phyloP scores from a whole-genome alignment of 2,888 invertebrate genomes.

The Penaeus monodon region DNA sequence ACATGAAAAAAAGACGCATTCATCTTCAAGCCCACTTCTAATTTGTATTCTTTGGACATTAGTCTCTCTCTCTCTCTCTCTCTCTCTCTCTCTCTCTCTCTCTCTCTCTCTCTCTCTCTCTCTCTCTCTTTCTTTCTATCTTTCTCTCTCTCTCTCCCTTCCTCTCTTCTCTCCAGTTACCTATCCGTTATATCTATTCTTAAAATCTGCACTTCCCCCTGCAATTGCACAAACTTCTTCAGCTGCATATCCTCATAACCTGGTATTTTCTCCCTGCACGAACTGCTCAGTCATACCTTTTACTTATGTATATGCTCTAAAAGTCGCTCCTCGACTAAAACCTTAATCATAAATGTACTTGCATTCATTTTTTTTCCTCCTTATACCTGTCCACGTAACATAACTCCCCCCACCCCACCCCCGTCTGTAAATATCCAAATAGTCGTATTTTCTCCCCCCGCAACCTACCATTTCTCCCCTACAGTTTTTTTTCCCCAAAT shows the following conservation, averaged over 20 bases:
- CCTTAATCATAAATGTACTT: no score
- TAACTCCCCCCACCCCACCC: no score
- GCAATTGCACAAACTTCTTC: no score
- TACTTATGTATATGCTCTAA: no score
- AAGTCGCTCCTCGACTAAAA: no score
- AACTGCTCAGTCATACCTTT: no score
- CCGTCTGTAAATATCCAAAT: no score
- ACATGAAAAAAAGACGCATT: background rate
- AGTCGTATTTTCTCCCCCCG: background rate
- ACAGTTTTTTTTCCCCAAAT: slow-evolving; percentile 1
- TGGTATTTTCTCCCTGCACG: no score
- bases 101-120: background rate
- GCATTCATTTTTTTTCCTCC: no score
- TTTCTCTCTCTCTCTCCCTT: slow-evolving; percentile 10
- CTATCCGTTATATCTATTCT: background rate
- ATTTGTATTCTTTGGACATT: background rate
- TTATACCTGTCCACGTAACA: no score
- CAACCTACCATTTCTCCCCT: background rate
- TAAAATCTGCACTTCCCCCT: no score
- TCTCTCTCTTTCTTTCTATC: background rate
- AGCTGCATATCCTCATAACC: no score
- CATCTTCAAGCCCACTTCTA: background rate
- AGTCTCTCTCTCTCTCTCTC: slow-evolving; percentile 13
- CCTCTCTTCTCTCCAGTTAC: background rate
- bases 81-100: slow-evolving; percentile 1